A percentile compares a stretch with the other conserved stretches of the same genome.
Evolutionary conservation across 2,113 vertebrate species (phyloP).

Genomic region (Chlamydotis undulata): DNA sequence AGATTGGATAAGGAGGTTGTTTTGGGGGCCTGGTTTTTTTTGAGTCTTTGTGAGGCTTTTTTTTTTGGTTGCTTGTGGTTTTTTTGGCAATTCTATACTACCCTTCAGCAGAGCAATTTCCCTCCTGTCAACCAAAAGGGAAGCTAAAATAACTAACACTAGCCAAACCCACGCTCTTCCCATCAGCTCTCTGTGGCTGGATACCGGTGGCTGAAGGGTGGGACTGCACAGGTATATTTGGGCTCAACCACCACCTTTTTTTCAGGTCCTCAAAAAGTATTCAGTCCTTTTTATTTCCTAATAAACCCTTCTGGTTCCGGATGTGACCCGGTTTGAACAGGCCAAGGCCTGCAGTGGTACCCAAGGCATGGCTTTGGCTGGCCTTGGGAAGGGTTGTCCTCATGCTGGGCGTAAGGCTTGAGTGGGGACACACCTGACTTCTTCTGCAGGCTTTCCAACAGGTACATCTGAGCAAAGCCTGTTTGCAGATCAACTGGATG

Average conservation of each 20-base stretch:
- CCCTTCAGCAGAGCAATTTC: neutral
- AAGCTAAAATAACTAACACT: neutral
- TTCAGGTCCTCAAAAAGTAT: neutral
- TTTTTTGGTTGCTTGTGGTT: too few relatives aligned
- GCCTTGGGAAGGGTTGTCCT: neutral
- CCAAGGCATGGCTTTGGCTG: neutral
- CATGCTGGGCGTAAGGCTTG: neutral
- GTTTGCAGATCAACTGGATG: conserved; percentile 39
- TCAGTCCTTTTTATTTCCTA: neutral
- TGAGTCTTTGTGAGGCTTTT: neutral
- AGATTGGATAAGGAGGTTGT: neutral
- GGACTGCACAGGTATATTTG: neutral
- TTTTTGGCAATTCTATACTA: neutral
- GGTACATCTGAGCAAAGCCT: conserved; percentile 17
- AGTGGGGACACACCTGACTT: neutral
- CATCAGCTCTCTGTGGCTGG: neutral
- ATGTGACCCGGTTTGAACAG: neutral
- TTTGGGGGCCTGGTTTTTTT: neutral
- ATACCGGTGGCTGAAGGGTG: neutral
- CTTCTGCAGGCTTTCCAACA: conserved; percentile 12
- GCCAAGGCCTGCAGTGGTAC: rapidly evolving
- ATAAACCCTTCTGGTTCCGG: neutral
- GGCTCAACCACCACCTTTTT: neutral
- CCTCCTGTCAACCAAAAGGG: neutral
- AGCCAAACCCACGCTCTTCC: neutral